These are phyloP conservation scores for Natrix natrix DNA, from an alignment of 2,797 vertebrate genomes.

Conservation along the genomic window DNA sequence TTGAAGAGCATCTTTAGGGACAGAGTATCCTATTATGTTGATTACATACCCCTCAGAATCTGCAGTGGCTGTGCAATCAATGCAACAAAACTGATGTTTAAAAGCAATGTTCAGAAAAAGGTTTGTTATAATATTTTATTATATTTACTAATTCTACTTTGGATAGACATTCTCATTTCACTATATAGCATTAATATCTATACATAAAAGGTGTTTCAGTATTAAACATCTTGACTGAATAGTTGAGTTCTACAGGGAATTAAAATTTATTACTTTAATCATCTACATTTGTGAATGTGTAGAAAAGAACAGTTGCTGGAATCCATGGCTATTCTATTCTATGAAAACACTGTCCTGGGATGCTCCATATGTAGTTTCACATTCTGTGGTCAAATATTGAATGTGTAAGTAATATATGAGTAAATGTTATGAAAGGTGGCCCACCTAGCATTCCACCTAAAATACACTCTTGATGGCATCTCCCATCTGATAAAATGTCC, in stretches of 20 bases:
- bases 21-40: background rate
- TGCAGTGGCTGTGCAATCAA: background rate
- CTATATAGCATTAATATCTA: background rate
- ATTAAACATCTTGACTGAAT: background rate
- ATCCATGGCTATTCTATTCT: background rate
- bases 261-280: background rate
- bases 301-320: background rate
- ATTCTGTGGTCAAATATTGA: background rate
- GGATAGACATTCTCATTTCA: background rate
- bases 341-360: background rate
- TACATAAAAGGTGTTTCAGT: background rate
- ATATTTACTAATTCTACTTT: background rate
- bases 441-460: background rate
- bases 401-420: background rate
- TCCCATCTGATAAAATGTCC: background rate
- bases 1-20: background rate
- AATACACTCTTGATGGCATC: background rate
- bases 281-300: background rate
- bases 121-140: background rate
- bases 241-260: background rate
- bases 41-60: background rate
- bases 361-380: background rate
- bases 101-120: background rate
- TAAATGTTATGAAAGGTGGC: background rate
- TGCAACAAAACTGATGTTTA: background rate